A percentile compares a stretch with the other conserved stretches of the same genome.
Conservation (phyloP, 2,888 invertebrate species). For the Lysandra coridon region DNA sequence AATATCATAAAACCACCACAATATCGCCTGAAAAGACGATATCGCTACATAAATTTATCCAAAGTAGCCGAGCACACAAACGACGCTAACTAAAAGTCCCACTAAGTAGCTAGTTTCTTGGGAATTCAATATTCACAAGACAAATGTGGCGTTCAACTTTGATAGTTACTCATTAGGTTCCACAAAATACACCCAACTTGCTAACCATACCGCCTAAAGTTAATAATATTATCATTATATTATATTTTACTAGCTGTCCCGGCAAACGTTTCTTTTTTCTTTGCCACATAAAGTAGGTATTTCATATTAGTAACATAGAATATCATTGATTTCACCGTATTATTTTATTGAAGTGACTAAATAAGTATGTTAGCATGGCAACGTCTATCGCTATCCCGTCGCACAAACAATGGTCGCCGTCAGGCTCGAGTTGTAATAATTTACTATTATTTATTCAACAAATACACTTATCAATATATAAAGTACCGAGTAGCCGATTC, state of each 20-base stretch:
- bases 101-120: conserved; percentile 44
- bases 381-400: too few relatives aligned
- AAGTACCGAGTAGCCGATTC: too few relatives aligned
- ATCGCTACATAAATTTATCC: conserved; percentile 28
- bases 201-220: conserved; percentile 44
- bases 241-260: not conserved
- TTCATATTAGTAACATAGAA: too few relatives aligned
- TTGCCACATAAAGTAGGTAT: too few relatives aligned
- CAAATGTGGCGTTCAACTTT: conserved; percentile 69
- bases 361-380: too few relatives aligned
- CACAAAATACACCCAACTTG: conserved; percentile 49
- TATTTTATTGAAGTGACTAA: too few relatives aligned
- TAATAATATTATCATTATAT: conserved; percentile 34
- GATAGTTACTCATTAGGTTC: conserved; percentile 71
- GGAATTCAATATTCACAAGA: conserved; percentile 72
- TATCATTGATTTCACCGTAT: too few relatives aligned
- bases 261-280: too few relatives aligned
- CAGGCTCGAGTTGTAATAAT: too few relatives aligned
- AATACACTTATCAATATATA: too few relatives aligned
- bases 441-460: too few relatives aligned
- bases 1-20: conserved; percentile 30
- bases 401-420: too few relatives aligned
- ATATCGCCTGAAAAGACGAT: conserved; percentile 18
- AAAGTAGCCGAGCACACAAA: conserved; percentile 30
- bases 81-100: conserved; percentile 38